Base-by-base conservation (phyloP, 2,888 invertebrate species). In the Stictocephala bisonia region DNA sequence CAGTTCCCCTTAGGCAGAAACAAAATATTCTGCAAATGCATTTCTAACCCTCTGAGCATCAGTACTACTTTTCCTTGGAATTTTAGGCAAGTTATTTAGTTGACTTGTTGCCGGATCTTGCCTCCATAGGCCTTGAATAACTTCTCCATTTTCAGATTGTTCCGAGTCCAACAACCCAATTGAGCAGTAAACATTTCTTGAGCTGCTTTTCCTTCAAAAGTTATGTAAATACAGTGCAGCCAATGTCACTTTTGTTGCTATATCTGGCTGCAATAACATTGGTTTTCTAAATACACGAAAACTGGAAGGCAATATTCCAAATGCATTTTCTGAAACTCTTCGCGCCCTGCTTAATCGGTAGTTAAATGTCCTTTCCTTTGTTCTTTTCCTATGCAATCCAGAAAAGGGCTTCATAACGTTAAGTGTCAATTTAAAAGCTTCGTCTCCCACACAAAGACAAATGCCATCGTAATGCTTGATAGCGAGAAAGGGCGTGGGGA, bases 381-480 rank as follows among this genome's bases (percentile, higher is more conserved):
- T 58, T 26, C 64, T 64, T 56, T 74, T 71, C 3, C 1, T 11
- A 50, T 72, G 51, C 29, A 56, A 20, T 29, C 72, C 73, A 31
- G 69, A 26, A 18, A 31, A 68, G 18, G 77, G 77, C 56, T 79
- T 79, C 67, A 77, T 75, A 35, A 78, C 53, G 35, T 76, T 67
- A 4, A 26, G 18, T 67, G 68, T 73, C 24, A 80, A 48, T 7
- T 77, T 73, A 78, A 79, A 79, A 31, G 79, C 79, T 56, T 77
- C 78, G 58, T 80, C 79, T 11, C 56, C 79, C n/a, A 79, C n/a
- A 79, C 67, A 41, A 79, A 56, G 29, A 77, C 73, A 67, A 68
- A 75, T 13, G 75, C 76, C 11, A 75, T 51, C 29, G 75, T 60
- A 27, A 73, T 29, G 26, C 22, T 60, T 60, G 18, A 15, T 11